Evolutionary conservation across 2,797 vertebrate species (phyloP).

Genomic region (Schizopygopsis malacanthus): DNA sequence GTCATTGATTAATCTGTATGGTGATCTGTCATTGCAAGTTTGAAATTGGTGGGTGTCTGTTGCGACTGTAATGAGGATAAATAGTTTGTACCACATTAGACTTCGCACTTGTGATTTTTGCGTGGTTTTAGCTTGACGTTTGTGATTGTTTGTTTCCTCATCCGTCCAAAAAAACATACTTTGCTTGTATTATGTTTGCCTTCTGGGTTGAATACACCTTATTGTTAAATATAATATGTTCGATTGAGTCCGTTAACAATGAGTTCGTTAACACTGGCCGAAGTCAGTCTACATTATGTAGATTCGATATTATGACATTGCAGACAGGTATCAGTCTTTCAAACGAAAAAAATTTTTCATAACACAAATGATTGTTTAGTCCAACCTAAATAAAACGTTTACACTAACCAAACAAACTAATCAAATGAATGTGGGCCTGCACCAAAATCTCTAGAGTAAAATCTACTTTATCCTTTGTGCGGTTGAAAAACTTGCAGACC

Average conservation of each 20-base stretch:
- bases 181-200: neutral
- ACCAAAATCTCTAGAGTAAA: neutral
- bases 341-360: neutral
- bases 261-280: neutral
- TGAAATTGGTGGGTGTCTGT: neutral
- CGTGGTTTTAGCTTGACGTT: neutral
- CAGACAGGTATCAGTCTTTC: neutral
- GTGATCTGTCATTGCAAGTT: slow-evolving; percentile 11
- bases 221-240: neutral
- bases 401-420: neutral
- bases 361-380: neutral
- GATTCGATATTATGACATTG: neutral
- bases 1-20: slow-evolving; percentile 25
- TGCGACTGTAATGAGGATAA: neutral
- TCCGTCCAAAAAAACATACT: neutral
- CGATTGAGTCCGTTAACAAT: neutral
- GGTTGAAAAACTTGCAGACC: neutral
- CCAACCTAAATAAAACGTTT: neutral
- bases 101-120: neutral
- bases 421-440: neutral
- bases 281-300: neutral
- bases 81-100: neutral
- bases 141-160: neutral
- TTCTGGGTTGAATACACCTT: neutral
- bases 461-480: neutral